Evolutionary conservation across 2,797 vertebrate species (phyloP), one percentile per base, ranked within the genome.

Genomic region (Sebastes aleutianus): DNA sequence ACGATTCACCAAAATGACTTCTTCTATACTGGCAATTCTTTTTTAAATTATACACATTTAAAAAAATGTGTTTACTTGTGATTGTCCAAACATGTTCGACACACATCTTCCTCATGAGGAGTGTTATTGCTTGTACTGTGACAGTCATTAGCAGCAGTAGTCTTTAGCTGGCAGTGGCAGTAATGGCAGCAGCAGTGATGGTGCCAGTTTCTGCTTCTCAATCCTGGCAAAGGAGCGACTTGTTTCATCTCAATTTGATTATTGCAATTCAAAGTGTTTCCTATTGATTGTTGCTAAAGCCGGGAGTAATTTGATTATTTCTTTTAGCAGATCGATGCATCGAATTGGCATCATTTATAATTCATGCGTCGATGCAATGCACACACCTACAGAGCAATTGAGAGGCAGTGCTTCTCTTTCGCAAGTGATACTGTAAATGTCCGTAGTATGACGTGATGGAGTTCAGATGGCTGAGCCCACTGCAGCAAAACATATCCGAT

Each of bases 301-400:
- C 54, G 10, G 4, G 36, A 74, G 34, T 24, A 61, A 83, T 86
- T 80, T 53, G 32, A 67, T 86, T 65, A 56, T 72, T 84, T 82
- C 9, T 85, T 83, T 74, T 61, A 68, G 70, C 54, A 75, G 77
- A 82, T 71, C 32, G 4, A 87, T 71, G 34, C 32, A 76, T 36
- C 78, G 8, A 85, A 84, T 81, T 83, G 78, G n/a, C 70, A 78
- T 82, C 29, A 70, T 83, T 68, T 74, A 67, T 70, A 79, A 79
- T 39, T 53, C 22, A 79, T n/a, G 58, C n/a, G 70, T 56, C 9
- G 3, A 24, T 31, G 70, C 58, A 67, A 84, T 39, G 31, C 76
- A 78, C 56, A 79, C 64, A 43, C 26, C 27, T 53, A 4, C 36
- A 43, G 43, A 74, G 71, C 7, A 32, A 71, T 78, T 72, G 29